Evolutionary conservation across 64 coral and sea anemone species (phyloP), one percentile per base, ranked within the genome.

Genomic region (Dendrophyllia cribrosa): DNA sequence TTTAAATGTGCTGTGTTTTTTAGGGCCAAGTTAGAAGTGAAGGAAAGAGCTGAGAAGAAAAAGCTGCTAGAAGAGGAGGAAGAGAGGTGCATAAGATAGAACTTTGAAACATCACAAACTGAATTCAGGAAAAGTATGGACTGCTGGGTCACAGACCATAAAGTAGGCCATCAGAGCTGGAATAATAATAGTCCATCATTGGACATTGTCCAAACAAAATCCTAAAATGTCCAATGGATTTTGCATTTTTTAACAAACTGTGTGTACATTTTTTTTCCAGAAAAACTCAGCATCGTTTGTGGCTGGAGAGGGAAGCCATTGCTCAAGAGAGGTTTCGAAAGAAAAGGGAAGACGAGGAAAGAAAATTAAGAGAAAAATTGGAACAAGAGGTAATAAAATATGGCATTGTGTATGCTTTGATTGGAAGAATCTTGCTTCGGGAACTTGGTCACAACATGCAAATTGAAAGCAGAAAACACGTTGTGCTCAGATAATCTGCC

Each of bases 241-340:
- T 13, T 53, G 44, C 26, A 46, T 51, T 3, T 20, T 56, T 19
- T 16, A 46, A 4, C 5, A 77, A 17, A 46, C 26, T 26, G 44
- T 1, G 4, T 77, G 43, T 20, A 67, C 23, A 19, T 75, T 52
- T 58, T 13, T 13, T 66, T 58, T 77, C 44, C 16, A 95, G 93
- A 19, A 85, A 87, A 87, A 81, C n/a, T 14, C 75, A 95, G 17
- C 88, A 95, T 46, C 80, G 79, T 19, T 60, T 95, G 5, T 95
- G 94, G 94, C 67, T 95, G 60, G 88, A 95, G 71, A 86, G 82
- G 22, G 94, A 95, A 87, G 83, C 74, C 12, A 68, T 72, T 70
- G 94, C 94, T 51, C 88, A 95, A 58, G 75, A 51, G 19, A 89
- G 71, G 45, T 95, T 95, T 82, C 26, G 34, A 70, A 90, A 86